These are phyloP conservation scores for Pteronura brasiliensis DNA, from an alignment of 2,113 vertebrate species.

Conservation along the genomic window DNA sequence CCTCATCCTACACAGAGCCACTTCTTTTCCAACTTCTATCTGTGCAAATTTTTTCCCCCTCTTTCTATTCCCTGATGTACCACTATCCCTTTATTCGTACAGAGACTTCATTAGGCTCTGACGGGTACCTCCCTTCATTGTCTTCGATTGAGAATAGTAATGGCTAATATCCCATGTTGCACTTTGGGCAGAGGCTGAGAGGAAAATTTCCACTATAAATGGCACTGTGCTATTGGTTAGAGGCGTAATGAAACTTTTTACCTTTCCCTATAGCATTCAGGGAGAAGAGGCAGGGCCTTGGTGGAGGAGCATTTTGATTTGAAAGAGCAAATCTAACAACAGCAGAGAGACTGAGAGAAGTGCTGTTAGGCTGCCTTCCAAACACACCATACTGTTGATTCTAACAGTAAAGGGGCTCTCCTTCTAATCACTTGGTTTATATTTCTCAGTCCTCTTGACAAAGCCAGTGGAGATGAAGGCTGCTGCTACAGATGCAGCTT, in stretches of 20 bases:
- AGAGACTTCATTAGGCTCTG: constrained; percentile 33
- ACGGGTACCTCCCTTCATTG: not conserved
- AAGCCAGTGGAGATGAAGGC: not conserved
- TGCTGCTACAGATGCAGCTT: not conserved
- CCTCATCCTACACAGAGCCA: not conserved
- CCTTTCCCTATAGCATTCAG: constrained; percentile 48
- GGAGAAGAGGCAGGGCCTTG: constrained; percentile 35
- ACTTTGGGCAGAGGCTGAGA: constrained; percentile 26
- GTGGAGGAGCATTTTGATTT: constrained; percentile 61
- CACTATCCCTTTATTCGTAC: not conserved
- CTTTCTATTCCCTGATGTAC: not conserved
- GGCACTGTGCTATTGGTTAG: constrained; percentile 46
- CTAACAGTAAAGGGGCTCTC: constrained; percentile 54
- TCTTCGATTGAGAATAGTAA: constrained; percentile 10
- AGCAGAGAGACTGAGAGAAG: constrained; percentile 60
- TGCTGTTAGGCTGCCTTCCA: constrained; percentile 67
- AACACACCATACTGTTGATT: constrained; percentile 55
- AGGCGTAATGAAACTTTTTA: constrained; percentile 52
- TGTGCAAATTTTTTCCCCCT: not conserved
- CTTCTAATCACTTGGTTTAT: constrained; percentile 37
- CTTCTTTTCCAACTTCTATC: not conserved
- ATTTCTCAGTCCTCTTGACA: constrained; percentile 45
- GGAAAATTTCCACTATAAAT: constrained; percentile 46
- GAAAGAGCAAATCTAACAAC: constrained; percentile 70
- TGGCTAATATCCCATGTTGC: not conserved